Evolutionary conservation across 1,140 invertebrate species (phyloP).

Genomic region (Drosophila melanica): DNA sequence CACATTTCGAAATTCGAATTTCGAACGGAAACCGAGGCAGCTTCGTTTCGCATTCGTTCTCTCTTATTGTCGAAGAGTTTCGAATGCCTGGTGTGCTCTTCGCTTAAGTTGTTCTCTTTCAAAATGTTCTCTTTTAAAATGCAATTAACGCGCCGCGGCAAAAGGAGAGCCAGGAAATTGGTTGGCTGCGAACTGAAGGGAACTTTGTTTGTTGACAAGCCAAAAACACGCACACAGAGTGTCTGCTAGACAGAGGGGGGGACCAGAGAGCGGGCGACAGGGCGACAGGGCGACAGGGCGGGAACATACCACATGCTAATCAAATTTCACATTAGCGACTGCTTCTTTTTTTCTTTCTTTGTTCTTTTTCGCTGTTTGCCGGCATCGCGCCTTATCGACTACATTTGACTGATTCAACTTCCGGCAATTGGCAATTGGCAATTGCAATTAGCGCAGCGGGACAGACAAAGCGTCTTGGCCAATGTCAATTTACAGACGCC

Average conservation of each 20-base stretch:
- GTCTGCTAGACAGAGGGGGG: neutral
- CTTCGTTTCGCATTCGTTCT: conserved; percentile 11
- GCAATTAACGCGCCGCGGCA: conserved; percentile 10
- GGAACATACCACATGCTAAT: conserved; percentile 35
- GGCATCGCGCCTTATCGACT: conserved; percentile 22
- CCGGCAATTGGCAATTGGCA: conserved; percentile 26
- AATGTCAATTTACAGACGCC: conserved; percentile 43
- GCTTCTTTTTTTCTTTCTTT: conserved; percentile 8
- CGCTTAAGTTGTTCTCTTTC: neutral
- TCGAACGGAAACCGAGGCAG: conserved; percentile 56
- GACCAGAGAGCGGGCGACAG: neutral
- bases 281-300: neutral
- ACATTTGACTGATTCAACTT: conserved; percentile 26
- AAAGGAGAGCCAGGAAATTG: conserved; percentile 27
- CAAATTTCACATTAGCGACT: conserved; percentile 42
- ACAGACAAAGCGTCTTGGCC: conserved; percentile 23
- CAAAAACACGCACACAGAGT: conserved; percentile 18
- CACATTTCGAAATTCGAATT: conserved; percentile 78
- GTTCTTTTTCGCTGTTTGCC: neutral
- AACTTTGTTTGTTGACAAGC: conserved; percentile 43
- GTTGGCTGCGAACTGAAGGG: conserved; percentile 31
- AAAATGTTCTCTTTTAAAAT: neutral
- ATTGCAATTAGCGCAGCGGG: conserved; percentile 39
- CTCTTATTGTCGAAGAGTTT: conserved; percentile 44
- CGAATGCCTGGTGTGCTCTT: conserved; percentile 13